Conservation (phyloP, 2,888 invertebrate genomes). For the Epinotia bilunana region DNA sequence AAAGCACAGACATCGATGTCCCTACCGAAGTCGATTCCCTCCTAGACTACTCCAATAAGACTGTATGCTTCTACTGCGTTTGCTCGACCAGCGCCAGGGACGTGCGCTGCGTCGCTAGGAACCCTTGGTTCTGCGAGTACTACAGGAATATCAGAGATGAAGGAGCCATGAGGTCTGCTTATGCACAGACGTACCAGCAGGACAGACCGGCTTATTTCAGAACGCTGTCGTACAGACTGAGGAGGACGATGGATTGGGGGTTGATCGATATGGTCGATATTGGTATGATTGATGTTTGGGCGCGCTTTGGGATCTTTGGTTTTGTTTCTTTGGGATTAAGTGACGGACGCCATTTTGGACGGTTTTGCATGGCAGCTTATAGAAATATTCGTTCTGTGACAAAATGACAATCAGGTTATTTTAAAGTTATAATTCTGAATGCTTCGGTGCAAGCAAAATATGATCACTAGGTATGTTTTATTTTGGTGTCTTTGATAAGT, state of each 20-base stretch:
- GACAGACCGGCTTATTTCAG: conserved; percentile 71
- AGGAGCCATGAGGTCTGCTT: conserved; percentile 56
- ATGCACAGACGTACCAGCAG: conserved; percentile 60
- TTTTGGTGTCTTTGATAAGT: neutral
- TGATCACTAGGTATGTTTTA: neutral
- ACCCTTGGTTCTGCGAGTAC: conserved; percentile 68
- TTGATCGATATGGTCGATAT: conserved; percentile 64
- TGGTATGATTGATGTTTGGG: conserved; percentile 58
- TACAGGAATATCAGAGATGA: conserved; percentile 56
- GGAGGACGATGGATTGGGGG: conserved; percentile 73
- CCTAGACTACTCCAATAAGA: conserved; percentile 59
- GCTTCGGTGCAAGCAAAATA: neutral
- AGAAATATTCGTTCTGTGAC: neutral
- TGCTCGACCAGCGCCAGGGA: conserved; percentile 59
- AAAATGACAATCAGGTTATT: neutral
- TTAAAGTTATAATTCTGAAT: neutral
- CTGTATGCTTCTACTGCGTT: conserved; percentile 68
- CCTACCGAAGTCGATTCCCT: conserved; percentile 58
- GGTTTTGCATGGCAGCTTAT: neutral
- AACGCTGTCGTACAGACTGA: conserved; percentile 66
- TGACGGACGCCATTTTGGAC: neutral
- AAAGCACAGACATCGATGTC: conserved; percentile 64
- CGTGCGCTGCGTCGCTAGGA: conserved; percentile 62
- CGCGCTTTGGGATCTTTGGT: conserved; percentile 47
- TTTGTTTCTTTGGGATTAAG: conserved; percentile 24